phyloP scores from a whole-genome alignment of 2,113 vertebrate species.

The Galemys pyrenaicus region DNA sequence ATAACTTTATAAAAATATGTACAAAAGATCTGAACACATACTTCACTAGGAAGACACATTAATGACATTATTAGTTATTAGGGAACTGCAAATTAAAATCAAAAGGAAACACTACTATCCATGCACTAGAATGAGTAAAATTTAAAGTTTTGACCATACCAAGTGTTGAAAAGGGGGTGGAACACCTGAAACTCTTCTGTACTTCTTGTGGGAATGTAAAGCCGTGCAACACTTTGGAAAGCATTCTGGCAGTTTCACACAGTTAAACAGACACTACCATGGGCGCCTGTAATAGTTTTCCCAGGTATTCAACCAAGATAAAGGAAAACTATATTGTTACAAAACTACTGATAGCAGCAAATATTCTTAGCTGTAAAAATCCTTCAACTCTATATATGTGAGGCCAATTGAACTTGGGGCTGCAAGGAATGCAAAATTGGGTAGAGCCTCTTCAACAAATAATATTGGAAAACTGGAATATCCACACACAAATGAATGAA shows the following conservation, averaged over 20 bases:
- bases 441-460: not conserved
- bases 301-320: not conserved
- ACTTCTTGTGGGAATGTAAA: not conserved
- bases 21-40: not conserved
- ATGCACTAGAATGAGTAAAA: not conserved
- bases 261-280: not conserved
- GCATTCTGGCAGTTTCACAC: not conserved
- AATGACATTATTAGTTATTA: not conserved
- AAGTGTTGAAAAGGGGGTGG: not conserved
- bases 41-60: not conserved
- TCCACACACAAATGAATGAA: not conserved
- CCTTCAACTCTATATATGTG: not conserved
- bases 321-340: not conserved
- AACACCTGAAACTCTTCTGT: not conserved
- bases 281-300: not conserved
- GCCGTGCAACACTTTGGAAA: not conserved
- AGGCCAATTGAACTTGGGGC: not conserved
- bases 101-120: not conserved
- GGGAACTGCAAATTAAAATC: not conserved
- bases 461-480: not conserved
- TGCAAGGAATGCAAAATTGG: not conserved
- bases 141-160: not conserved
- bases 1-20: not conserved
- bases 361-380: not conserved
- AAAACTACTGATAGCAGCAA: conserved; percentile 23